Evolutionary conservation across 2,797 vertebrate species (phyloP).

Genomic region (Cyclura pinguis): DNA sequence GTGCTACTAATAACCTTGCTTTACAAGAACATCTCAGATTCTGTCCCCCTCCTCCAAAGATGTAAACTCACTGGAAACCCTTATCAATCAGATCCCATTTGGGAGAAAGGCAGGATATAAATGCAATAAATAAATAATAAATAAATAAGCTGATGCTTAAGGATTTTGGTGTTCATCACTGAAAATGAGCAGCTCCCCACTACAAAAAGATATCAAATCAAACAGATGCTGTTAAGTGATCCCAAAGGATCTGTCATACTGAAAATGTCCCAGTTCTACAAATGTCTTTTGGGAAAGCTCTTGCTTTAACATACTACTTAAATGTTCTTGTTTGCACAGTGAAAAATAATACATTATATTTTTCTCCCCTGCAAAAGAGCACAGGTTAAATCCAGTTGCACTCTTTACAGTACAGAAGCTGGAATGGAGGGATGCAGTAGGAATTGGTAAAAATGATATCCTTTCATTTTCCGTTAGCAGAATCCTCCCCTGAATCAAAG

Average conservation of each 20-base stretch:
- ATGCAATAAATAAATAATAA: no score
- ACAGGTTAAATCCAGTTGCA: background rate
- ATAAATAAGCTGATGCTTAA: background rate
- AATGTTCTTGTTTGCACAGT: background rate
- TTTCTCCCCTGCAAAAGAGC: background rate
- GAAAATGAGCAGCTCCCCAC: background rate
- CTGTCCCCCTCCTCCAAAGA: background rate
- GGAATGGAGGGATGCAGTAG: background rate
- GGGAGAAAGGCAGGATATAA: no score
- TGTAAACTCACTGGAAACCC: background rate
- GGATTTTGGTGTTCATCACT: background rate
- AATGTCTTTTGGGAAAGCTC: background rate
- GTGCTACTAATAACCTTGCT: constrained; percentile 1
- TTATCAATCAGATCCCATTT: background rate
- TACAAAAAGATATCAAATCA: background rate
- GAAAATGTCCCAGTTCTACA: background rate
- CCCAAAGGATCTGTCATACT: background rate
- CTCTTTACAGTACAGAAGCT: background rate
- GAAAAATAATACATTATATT: background rate
- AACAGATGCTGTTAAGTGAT: background rate
- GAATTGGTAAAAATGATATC: background rate
- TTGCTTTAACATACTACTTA: background rate
- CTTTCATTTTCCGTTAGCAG: background rate
- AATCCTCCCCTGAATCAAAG: background rate
- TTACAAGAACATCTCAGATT: background rate